Evolutionary conservation across 1,140 invertebrate species (phyloP), one percentile per base, ranked within the genome.

Genomic region (Diorhabda elongata): DNA sequence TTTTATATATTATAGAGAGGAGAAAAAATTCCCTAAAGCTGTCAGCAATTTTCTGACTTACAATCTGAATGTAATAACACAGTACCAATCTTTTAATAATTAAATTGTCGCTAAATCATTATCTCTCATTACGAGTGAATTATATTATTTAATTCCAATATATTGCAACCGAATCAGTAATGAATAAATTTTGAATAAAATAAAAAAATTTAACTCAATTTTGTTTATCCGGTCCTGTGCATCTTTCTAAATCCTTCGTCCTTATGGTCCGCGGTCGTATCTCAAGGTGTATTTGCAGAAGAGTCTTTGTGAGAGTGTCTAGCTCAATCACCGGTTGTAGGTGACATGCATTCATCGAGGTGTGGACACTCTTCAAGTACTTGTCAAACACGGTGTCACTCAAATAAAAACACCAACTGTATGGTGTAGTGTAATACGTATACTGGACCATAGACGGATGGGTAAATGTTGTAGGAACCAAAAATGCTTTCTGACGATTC

Each of bases 361-460:
- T 75, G 72, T 72, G 72, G 74, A 74, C 68, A 71, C 58, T 66
- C 61, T 68, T 75, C 68, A 69, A 75, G 69, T 67, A 69, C 74
- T 73, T 71, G 74, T 75, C 74, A 75, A 75, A 75, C 71, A 75
- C 65, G 62, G 64, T 69, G 72, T 72, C 72, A 73, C 52, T 63
- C 67, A 63, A 59, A 73, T 65, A 65, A 57, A 52, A 65, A 65
- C 64, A 57, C 47, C 64, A n/a, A 57, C 64, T 65, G 64, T 65
- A 65, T 43, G 58, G 42, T 44, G 42, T 44, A 44, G 61, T 52
- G 47, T 52, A 52, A 52, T 52, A 52, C n/a, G 47, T 52, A 52
- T n/a, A 52, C 47, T 52, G 47, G 47, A 52, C 47, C 47, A n/a
- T 3, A 52, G 47, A 52, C 47, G 47, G 47, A 52, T 52, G 47